Evolutionary conservation across 2,888 invertebrate genomes (phyloP), one percentile per base, ranked within the genome.

Genomic region (Cephus sareptanus): DNA sequence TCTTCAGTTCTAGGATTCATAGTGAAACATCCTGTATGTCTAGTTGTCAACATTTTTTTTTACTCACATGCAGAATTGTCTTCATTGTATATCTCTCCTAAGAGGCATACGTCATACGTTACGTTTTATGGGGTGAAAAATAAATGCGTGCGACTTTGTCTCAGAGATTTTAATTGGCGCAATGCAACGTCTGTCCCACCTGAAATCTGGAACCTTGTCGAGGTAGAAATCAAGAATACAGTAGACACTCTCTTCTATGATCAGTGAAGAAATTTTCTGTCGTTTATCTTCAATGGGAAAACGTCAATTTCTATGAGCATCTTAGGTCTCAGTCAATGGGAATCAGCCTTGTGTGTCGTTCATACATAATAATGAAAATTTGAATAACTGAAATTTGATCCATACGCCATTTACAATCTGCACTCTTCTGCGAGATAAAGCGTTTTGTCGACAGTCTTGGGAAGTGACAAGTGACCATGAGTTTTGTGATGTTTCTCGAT

Each of bases 401-500:
- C 56, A 15, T 23, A 23, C 23, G 56, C 23, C 0, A 71, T 71
- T 71, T 34, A 71, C 31, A 30, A 34, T 71, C 71, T 71, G 71
- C 71, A 71, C 71, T 71, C 71, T 71, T 71, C 71, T 71, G 71
- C 71, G 71, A 34, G 31, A 31, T 33, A 34, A 31, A 71, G 56
- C 71, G 15, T 71, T 71, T 23, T 3, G 15, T 33, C 12, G 71
- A 71, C 35, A 77, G 76, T 84, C 83, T 85, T 89, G 89, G 89
- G 88, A 90, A 90, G 89, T 90, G 90, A 90, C 89, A 91, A 90
- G 90, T 90, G 88, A 87, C 90, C 90, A 89, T 86, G 31, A 86
- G 85, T 85, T 86, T 89, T 88, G 87, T 88, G 87, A 90, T 87
- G 84, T 86, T 81, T 87, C 84, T 86, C 80, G 81, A 82, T 82